Evolutionary conservation across 2,797 vertebrate species (phyloP), one percentile per base, ranked within the genome.

Genomic region (Myotis daubentonii): DNA sequence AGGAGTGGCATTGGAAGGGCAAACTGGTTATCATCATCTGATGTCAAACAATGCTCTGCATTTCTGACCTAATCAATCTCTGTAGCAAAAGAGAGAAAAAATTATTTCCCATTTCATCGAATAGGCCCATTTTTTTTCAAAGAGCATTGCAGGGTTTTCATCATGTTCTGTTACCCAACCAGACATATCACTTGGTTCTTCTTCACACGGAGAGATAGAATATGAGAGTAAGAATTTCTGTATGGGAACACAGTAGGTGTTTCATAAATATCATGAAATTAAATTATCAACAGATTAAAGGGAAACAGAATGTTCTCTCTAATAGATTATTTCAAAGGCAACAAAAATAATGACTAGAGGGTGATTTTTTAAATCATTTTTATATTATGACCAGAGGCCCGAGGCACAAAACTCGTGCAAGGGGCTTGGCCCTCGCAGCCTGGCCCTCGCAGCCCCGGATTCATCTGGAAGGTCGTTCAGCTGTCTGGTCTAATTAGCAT

Each of bases 71-170:
- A 78, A 8, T 92, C 30, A 79, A 60, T 92, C 44, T 53, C 93
- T 17, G 78, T 49, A 94, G 80, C 5, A 94, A 89, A 71, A 88
- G 95, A 97, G 17, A 88, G 16, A 49, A 89, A 92, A 95, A 95
- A 96, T 89, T 72, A 70, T 68, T 88, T 85, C 62, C 84, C 11
- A 23, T 47, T 62, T 72, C 13, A 36, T 53, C n/a, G 1, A 22
- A 47, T 19, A 90, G 25, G 47, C 9, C 68, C 68, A 25, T 19
- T 30, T 89, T 92, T 92, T 93, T 87, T 76, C 87, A 65, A 65
- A 85, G 85, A 76, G 8, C 20, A 2, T 3, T 51, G 36, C 36
- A 82, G 55, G 66, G 6, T 72, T 95, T 93, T 65, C 65, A 49
- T 51, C 38, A 5, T 28, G 33, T 51, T 76, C 33, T 49, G 1